Base-by-base conservation (phyloP, 2,888 invertebrate genomes). In the Monopis laevigella region DNA sequence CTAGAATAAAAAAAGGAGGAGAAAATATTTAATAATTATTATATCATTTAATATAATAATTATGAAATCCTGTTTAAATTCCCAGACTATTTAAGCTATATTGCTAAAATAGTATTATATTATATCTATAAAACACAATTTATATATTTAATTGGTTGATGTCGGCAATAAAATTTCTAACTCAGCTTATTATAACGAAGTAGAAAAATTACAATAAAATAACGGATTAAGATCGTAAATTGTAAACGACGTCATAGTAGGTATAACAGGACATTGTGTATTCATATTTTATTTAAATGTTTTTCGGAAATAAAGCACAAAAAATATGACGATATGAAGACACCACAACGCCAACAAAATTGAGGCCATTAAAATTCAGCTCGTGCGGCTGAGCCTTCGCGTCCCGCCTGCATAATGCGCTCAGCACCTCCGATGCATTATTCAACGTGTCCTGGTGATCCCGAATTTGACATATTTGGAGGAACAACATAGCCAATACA, bases 331-430 rank as follows among this genome's bases (percentile, higher is more conserved):
- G 43, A 42, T 46, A 41, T 41, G 62, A 42, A 43, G 62, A 63
- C 63, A 59, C 53, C 53, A 56, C n/a, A n/a, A n/a, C 42, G 57
- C 51, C 55, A 54, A 55, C 54, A 56, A 62, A 63, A 65, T 68
- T 61, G 59, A 50, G 47, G 49, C 53, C 65, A 72, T 78, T 73
- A 70, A 60, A 62, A 78, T 78, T 73, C 78, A 66, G 75, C 74
- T 68, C 78, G 78, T 77, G 77, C 75, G 63, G 56, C 57, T n/a
- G 21, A 32, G 41, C 65, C 65, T 63, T 56, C 51, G 59, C 62
- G 62, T 61, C 56, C 57, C 66, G 56, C 60, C 62, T 70, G n/a
- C n/a, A n/a, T 73, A 67, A 74, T 71, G 67, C 66, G 55, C 63
- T 62, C 58, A 56, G 54, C 58, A 55, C 53, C 46, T 49, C 61